Evolutionary conservation across 2,113 vertebrate genomes (phyloP), one percentile per base, ranked within the genome.

Genomic region (Sebastes schlegelii): DNA sequence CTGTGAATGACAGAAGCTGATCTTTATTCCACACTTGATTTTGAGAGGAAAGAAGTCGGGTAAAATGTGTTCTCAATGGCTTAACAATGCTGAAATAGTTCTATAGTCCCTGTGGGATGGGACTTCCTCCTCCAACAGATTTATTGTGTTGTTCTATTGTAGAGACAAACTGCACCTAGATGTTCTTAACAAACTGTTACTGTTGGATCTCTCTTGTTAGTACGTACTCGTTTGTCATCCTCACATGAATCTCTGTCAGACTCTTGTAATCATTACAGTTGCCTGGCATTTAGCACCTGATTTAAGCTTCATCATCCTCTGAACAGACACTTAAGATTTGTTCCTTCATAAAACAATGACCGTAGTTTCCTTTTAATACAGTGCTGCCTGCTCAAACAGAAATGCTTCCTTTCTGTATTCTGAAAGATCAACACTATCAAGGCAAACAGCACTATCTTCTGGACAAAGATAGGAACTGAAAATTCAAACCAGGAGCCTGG

Each of bases 391-490:
- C 4, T 73, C 42, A 67, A 13, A 61, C 19, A 66, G 19, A 52
- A 34, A 34, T 34, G 34, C 11, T 10, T 11, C 8, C 13, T 26
- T 34, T 21, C 5, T 19, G 13, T 3, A 17, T 62, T 40, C 34
- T 11, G 8, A 6, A 11, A 1, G 1, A 10, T 58, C 42, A 8
- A 1, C 4, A n/a, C n/a, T 82, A 10, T 58, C 1, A 60, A 63
- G 4, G 52, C 17, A 57, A 69, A 72, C 51, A 12, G 66, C 68
- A 1, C 83, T 90, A 66, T 82, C 92, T 92, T 16, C 54, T 91
- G 92, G 80, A 67, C 65, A 80, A 52, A 79, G 0, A 54, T 14
- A 26, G 12, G 40, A 87, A 43, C 26, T 43, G 23, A 13, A 14
- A 40, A 51, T 48, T 71, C 2, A 13, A 54, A 62, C 14, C 48